Conservation (phyloP, 2,113 vertebrate species). For the Brachyhypopomus gauderio region DNA sequence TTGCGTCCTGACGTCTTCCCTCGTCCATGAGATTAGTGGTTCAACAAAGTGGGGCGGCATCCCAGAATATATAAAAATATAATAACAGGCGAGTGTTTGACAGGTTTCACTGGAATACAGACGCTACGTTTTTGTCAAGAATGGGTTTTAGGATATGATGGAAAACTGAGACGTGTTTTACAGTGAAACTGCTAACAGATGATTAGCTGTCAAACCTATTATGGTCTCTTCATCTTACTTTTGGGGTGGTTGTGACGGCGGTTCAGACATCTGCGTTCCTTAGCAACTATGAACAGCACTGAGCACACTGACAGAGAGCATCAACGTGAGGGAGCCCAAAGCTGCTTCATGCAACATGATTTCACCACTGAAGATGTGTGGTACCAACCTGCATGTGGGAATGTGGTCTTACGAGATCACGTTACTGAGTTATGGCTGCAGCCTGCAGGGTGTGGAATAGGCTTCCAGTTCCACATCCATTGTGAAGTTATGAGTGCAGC, state of each 20-base stretch:
- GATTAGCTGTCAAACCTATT: not conserved
- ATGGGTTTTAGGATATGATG: not conserved
- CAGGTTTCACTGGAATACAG: not conserved
- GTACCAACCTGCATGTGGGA: not conserved
- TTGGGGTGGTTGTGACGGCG: not conserved
- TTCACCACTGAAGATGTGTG: not conserved
- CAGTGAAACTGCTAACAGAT: not conserved
- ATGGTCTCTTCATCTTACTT: not conserved
- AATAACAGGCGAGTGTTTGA: not conserved
- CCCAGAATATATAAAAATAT: not conserved
- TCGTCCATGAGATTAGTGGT: not conserved
- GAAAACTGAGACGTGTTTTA: not conserved
- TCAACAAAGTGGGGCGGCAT: not conserved
- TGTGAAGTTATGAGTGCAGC: slow-evolving; percentile 26
- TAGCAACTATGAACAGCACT: not conserved
- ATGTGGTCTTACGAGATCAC: slow-evolving; percentile 12
- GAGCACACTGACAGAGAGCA: not conserved
- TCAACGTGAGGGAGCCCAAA: not conserved
- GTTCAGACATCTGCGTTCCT: not conserved
- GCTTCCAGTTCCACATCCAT: slow-evolving; percentile 12
- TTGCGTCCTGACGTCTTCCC: not conserved
- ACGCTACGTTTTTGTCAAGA: not conserved
- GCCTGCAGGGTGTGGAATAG: slow-evolving; percentile 4
- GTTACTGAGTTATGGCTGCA: not conserved
- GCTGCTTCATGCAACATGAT: not conserved